phyloP scores from a whole-genome alignment of 2,888 invertebrate species.

The Anticlea derivata region DNA sequence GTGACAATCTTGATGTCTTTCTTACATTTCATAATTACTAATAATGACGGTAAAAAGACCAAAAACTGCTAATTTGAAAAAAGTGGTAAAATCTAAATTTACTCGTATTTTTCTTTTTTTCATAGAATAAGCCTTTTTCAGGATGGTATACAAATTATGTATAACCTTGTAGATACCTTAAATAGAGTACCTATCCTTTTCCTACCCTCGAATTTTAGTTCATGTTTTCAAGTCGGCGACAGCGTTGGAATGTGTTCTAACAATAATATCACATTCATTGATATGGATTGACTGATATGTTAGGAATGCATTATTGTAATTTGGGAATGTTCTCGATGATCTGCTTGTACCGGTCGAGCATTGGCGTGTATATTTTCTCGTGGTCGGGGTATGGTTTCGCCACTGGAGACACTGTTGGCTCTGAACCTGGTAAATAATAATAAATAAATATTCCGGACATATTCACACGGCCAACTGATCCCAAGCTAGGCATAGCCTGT shows the following conservation, averaged over 20 bases:
- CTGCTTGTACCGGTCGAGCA: slow-evolving; percentile 87
- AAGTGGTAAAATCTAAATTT: too few relatives aligned
- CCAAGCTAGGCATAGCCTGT: too few relatives aligned
- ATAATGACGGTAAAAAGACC: too few relatives aligned
- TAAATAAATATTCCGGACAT: background rate
- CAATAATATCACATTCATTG: slow-evolving; percentile 5
- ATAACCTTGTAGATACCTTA: too few relatives aligned
- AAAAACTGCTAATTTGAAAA: too few relatives aligned
- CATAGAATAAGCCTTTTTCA: too few relatives aligned
- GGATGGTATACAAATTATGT: too few relatives aligned
- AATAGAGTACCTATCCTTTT: too few relatives aligned
- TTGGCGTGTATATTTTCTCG: slow-evolving; percentile 88
- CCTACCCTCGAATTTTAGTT: background rate
- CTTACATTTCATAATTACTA: too few relatives aligned
- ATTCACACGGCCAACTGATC: too few relatives aligned
- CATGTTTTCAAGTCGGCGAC: background rate
- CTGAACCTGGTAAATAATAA: slow-evolving; percentile 58
- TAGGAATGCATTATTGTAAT: slow-evolving; percentile 39
- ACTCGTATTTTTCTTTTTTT: too few relatives aligned
- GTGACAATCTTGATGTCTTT: too few relatives aligned
- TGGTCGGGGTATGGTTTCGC: slow-evolving; percentile 91
- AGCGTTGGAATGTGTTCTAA: slow-evolving; percentile 12
- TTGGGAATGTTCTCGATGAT: slow-evolving; percentile 62
- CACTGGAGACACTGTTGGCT: slow-evolving; percentile 67
- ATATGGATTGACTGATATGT: slow-evolving; percentile 2